Evolutionary conservation across 2,888 invertebrate genomes (phyloP), one percentile per base, ranked within the genome.

Genomic region (Lamproptera curius): DNA sequence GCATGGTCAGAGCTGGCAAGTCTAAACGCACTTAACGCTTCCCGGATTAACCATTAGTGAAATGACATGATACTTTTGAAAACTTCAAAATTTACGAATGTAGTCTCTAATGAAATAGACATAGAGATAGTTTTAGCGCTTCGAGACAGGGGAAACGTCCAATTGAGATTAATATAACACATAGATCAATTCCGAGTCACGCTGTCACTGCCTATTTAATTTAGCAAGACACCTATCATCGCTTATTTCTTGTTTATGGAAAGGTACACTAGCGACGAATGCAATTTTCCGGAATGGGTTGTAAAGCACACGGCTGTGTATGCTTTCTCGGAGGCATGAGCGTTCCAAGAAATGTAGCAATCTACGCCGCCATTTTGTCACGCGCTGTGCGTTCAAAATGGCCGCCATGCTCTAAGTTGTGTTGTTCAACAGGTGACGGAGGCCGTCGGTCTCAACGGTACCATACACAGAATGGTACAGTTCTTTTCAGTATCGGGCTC

Each of bases 401-500:
- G 77, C 73, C 67, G 76, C 73, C 67, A 65, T 79, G 75, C 73
- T 81, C 61, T 78, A 84, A 70, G 82, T 76, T 83, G 75, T 88
- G 61, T 87, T 88, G 86, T 88, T 89, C 88, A 85, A 84, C 90
- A 90, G 90, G 89, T 89, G 88, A 84, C 88, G 83, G 89, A 89
- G 85, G 84, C 88, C 76, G 88, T 89, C 79, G 88, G 89, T 80
- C 89, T 86, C 80, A 88, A 89, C 89, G 89, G 89, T 80, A 89
- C 89, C 81, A 88, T 90, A 74, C 88, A 89, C 86, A 87, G 90
- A 84, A 85, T 90, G 88, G 89, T 89, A 75, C 90, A 90, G 68
- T 90, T 89, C 88, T 90, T 90, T 89, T 90, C 90, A 71, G 85
- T 90, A 75, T 84, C 86, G 76, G 90, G 90, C 83, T 88, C 89